These are phyloP conservation scores for Portunus trituberculatus DNA, from an alignment of 1,140 invertebrate genomes.

Conservation along the genomic window DNA sequence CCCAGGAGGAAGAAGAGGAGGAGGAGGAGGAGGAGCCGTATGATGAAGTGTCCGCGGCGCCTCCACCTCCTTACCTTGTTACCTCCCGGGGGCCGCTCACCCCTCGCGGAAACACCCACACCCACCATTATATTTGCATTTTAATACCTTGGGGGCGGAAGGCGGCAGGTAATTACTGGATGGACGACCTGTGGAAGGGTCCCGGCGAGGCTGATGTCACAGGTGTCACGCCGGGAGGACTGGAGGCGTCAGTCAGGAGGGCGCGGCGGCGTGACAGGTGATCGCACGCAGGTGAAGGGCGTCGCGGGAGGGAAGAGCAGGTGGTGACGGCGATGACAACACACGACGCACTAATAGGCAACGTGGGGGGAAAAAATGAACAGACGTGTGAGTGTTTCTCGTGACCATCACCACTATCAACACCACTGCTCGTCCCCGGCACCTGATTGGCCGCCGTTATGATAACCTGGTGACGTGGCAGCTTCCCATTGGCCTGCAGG, in stretches of 20 bases:
- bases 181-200: too few species aligned
- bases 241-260: background rate
- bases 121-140: background rate
- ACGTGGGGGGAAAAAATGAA: background rate
- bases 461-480: background rate
- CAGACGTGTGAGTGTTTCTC: background rate
- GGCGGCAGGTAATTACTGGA: background rate
- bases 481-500: background rate
- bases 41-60: background rate
- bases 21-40: background rate
- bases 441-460: background rate
- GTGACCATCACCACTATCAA: background rate
- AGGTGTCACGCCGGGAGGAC: too few species aligned
- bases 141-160: background rate
- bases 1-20: background rate
- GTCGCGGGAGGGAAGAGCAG: background rate
- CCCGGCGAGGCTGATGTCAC: too few species aligned
- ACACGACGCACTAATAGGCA: background rate
- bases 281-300: background rate
- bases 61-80: background rate
- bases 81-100: background rate
- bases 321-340: background rate
- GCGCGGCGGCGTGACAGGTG: background rate
- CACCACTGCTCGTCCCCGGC: background rate
- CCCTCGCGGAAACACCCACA: background rate